Base-by-base conservation (phyloP, 2,113 vertebrate species). In the Campylomormyrus numenius region DNA sequence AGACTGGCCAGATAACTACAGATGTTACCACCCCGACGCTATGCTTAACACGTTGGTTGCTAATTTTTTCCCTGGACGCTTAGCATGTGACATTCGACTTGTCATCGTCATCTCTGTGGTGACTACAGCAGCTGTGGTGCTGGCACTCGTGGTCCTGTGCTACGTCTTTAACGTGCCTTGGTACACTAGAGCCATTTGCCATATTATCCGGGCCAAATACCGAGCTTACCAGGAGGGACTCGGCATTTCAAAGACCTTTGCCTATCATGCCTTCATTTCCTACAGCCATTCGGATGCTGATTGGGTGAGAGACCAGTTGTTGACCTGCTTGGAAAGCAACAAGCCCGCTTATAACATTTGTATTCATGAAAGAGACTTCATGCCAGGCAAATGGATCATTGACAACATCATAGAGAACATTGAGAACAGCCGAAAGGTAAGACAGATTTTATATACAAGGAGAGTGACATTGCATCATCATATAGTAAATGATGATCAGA, bases 401-500 rank as follows among this genome's bases (percentile, higher is more conserved):
- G 97, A 97, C 85, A 98, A 97, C 94, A 98, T 98, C 89, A 97
- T 97, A 31, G 97, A 97, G 11, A 97, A 96, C 93, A 97, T 97
- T 0, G 97, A 98, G 93, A 95, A 56, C 91, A 98, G 97, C 89
- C 92, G 89, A 24, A 97, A 98, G 95, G 95, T 96, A 92, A 4
- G 88, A 24, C 24, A 24, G 45, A 48, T n/a, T n/a, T 85, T 24
- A 24, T 35, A 19, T 74, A 80, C 9, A 2, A 42, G 74, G 35
- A 42, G 35, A 70, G 62, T 70, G 10, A 31, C 27, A 50, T 42
- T 62, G 11, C 62, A 58, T 31, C 5, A 70, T 70, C 62, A 1
- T 70, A 31, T 70, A 31, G 3, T 70, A 70, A 70, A 70, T 70
- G n/a, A 31, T 66, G 62, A 70, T 70, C 10, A 13, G 62, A 27